A percentile compares a stretch with the other conserved stretches of the same genome.
Evolutionary conservation across 2,797 vertebrate species (phyloP).

Genomic region (Sebastes alutus): DNA sequence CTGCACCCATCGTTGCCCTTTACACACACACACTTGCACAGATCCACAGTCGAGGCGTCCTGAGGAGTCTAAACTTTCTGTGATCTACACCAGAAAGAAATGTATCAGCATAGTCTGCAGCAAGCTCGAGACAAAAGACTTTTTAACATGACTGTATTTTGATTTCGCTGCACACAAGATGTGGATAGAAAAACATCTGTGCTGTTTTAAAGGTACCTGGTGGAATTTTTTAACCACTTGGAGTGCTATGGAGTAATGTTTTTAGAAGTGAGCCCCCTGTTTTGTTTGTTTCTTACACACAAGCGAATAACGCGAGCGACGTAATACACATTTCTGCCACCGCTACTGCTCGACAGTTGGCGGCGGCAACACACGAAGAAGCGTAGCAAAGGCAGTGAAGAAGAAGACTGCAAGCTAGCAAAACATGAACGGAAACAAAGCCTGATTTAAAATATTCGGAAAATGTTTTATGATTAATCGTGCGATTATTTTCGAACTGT

Average conservation of each 20-base stretch:
- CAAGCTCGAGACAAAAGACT: neutral
- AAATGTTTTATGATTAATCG: too few relatives aligned
- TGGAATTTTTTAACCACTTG: neutral
- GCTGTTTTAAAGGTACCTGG: neutral
- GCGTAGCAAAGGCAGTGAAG: neutral
- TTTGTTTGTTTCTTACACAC: neutral
- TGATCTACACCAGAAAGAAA: neutral
- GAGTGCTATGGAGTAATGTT: neutral
- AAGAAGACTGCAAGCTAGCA: neutral
- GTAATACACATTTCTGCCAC: neutral
- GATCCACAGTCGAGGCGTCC: neutral
- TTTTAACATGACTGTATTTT: neutral
- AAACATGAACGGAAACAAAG: too few relatives aligned
- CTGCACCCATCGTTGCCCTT: conserved; percentile 38
- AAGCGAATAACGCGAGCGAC: neutral
- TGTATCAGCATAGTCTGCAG: neutral
- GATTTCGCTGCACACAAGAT: neutral
- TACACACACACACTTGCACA: neutral
- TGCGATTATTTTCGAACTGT: too few relatives aligned
- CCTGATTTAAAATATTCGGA: too few relatives aligned
- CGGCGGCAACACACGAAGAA: neutral
- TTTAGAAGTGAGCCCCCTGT: too few relatives aligned
- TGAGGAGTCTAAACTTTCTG: conserved; percentile 6
- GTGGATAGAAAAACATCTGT: neutral
- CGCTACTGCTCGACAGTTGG: neutral